These are phyloP conservation scores for Parazoanthus swiftii DNA, from an alignment of 92 coral and sea anemone species.

Conservation along the genomic window DNA sequence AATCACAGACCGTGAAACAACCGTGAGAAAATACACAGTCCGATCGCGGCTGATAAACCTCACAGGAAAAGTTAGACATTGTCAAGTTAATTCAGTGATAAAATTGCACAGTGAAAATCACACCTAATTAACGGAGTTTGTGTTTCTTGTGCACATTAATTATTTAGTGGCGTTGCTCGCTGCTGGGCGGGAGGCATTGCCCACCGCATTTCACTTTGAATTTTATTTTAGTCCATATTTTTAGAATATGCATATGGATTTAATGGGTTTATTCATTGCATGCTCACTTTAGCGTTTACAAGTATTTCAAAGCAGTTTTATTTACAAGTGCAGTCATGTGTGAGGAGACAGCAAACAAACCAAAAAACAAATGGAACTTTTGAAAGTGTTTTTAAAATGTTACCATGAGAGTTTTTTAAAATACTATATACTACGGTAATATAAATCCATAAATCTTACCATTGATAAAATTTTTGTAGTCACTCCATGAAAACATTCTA, in stretches of 20 bases:
- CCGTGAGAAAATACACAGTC: neutral
- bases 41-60: neutral
- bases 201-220: neutral
- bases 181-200: neutral
- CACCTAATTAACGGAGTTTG: constrained; percentile 13
- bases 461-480: too few species aligned
- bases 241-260: too few species aligned
- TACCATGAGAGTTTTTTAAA: too few species aligned
- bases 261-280: too few species aligned
- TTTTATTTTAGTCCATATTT: neutral
- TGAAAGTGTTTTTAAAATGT: too few species aligned
- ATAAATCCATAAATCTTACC: too few species aligned
- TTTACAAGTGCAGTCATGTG: too few species aligned
- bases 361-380: too few species aligned
- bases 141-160: neutral
- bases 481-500: neutral
- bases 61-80: neutral
- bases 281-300: neutral
- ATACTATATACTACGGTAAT: too few species aligned
- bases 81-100: neutral
- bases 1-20: neutral
- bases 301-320: too few species aligned
- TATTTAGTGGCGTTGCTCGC: constrained; percentile 13
- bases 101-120: neutral
- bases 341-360: too few species aligned